Percentiles rank a stretch among this genome's conserved stretches.
These are phyloP conservation scores for Drosophila ustulata DNA, from an alignment of 2,888 invertebrate genomes.

Conservation along the genomic window DNA sequence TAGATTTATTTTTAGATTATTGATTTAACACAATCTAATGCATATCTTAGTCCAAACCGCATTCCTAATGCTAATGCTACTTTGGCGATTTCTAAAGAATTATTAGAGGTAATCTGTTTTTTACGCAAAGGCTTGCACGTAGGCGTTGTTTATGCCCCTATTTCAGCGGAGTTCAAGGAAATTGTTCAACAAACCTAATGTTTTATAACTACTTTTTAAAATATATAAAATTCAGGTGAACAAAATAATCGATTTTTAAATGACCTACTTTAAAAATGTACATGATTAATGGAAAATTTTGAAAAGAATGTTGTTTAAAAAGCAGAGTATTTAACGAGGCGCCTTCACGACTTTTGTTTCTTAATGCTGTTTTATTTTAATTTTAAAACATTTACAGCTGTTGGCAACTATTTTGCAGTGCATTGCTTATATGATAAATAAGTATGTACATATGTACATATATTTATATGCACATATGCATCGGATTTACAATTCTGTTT, in stretches of 20 bases:
- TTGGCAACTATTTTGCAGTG: slow-evolving; percentile 55
- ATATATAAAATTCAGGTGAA: too few species aligned
- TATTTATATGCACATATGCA: slow-evolving; percentile 23
- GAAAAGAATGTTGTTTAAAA: background rate
- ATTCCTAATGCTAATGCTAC: background rate
- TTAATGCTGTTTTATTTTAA: slow-evolving; percentile 26
- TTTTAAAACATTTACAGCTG: slow-evolving; percentile 47
- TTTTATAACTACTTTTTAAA: too few species aligned
- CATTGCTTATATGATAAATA: slow-evolving; percentile 19
- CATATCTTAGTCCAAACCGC: slow-evolving; percentile 5
- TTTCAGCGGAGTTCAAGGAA: too few species aligned
- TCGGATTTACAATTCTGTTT: slow-evolving; percentile 68
- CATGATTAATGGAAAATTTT: too few species aligned
- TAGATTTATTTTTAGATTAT: slow-evolving; percentile 2
- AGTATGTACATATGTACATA: slow-evolving; percentile 4
- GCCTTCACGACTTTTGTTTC: background rate
- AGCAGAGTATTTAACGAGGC: slow-evolving; percentile 7
- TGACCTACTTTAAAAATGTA: too few species aligned
- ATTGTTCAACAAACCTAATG: too few species aligned
- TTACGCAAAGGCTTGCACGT: background rate
- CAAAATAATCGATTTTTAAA: too few species aligned
- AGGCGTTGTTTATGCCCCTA: background rate
- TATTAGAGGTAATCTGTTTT: background rate
- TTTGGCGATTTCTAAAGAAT: background rate
- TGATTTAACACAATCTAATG: slow-evolving; percentile 1